Percentiles rank a stretch among this genome's conserved stretches.
Conservation (phyloP, 2,888 invertebrate genomes). For the Amphipoea lucens region DNA sequence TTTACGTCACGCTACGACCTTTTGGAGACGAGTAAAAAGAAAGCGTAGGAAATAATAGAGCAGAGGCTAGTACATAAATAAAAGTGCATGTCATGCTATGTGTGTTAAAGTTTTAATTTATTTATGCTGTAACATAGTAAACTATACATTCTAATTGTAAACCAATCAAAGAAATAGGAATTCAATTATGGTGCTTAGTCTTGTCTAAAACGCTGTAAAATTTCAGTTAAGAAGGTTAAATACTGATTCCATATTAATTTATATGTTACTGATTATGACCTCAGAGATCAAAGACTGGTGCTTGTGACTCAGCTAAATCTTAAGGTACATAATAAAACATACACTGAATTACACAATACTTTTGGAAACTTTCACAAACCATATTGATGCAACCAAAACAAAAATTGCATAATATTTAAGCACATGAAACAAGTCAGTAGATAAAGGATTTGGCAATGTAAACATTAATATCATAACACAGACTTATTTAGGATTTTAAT, state of each 20-base stretch:
- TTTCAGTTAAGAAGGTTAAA: too few species aligned
- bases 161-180: not conserved
- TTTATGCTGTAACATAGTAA: too few species aligned
- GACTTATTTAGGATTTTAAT: conserved; percentile 5
- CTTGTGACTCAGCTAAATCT: conserved; percentile 14
- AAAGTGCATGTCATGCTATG: not conserved
- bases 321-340: not conserved
- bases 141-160: not conserved
- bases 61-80: not conserved
- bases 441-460: not conserved
- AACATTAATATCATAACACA: not conserved
- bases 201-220: too few species aligned
- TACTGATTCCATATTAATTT: not conserved
- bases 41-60: not conserved
- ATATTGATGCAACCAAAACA: conserved; percentile 29
- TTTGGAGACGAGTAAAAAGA: not conserved
- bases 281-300: not conserved
- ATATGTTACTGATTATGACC: not conserved
- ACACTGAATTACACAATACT: conserved; percentile 31
- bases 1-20: not conserved
- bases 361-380: conserved; percentile 13
- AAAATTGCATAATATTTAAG: conserved; percentile 4
- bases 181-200: not conserved
- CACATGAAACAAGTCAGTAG: not conserved
- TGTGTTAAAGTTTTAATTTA: not conserved